phyloP scores from a whole-genome alignment of 2,113 vertebrate genomes.

The Pseudonaja textilis region DNA sequence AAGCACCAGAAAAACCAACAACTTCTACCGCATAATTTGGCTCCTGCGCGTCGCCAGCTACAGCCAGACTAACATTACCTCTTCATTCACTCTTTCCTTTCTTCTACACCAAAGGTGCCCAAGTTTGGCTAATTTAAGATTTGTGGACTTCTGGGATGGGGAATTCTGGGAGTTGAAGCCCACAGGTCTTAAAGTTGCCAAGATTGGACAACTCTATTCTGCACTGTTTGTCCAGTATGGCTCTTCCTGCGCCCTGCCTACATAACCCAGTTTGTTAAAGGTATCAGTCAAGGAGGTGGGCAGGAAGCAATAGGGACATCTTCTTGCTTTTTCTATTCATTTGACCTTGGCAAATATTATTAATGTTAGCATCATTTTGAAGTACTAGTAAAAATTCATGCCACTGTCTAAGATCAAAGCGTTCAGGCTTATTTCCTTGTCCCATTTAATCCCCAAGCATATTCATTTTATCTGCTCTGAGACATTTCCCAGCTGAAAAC shows the following conservation, averaged over 20 bases:
- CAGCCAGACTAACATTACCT: background rate
- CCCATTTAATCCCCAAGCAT: background rate
- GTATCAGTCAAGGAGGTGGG: background rate
- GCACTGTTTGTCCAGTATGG: background rate
- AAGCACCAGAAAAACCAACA: background rate
- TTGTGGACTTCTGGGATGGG: background rate
- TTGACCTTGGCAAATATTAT: background rate
- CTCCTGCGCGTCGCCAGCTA: background rate
- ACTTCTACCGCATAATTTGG: background rate
- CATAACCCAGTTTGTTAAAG: background rate
- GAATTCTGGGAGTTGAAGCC: background rate
- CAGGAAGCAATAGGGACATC: background rate
- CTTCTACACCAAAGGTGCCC: background rate
- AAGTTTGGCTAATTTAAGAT: background rate
- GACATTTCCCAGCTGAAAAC: constrained; percentile 47
- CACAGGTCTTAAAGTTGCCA: background rate
- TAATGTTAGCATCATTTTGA: background rate
- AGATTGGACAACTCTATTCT: background rate
- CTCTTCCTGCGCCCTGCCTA: background rate
- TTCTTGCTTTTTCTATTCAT: background rate
- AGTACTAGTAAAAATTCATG: background rate
- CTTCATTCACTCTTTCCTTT: background rate
- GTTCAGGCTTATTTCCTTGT: background rate
- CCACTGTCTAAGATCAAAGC: background rate
- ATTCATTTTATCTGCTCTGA: background rate